These are phyloP conservation scores for Papilio helenus DNA, from an alignment of 1,140 invertebrate genomes.

Conservation along the genomic window DNA sequence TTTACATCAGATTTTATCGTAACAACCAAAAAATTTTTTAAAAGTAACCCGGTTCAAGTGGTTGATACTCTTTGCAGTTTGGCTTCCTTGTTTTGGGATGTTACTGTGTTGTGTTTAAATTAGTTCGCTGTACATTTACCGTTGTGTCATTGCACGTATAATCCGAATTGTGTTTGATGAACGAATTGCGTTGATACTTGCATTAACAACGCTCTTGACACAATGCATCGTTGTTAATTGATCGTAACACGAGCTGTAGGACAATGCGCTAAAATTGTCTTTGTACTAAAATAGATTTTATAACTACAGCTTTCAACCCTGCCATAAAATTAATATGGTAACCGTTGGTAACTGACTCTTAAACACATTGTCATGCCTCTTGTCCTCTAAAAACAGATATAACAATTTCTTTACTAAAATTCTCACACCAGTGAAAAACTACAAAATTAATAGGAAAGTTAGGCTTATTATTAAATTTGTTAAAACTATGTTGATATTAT, in stretches of 20 bases:
- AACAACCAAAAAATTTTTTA: no score
- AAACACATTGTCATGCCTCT: neutral
- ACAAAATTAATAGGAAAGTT: neutral
- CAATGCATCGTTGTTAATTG: slow-evolving; percentile 23
- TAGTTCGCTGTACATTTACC: neutral
- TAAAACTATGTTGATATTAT: neutral
- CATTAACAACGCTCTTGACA: slow-evolving; percentile 23
- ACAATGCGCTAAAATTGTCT: slow-evolving; percentile 17
- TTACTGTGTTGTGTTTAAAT: no score
- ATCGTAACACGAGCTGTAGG: neutral
- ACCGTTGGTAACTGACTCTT: neutral
- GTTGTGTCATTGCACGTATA: neutral
- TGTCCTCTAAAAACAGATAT: neutral
- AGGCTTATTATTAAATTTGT: neutral
- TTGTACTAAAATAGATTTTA: slow-evolving; percentile 16
- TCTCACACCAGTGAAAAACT: neutral
- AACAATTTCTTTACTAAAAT: neutral
- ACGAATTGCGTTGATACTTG: neutral
- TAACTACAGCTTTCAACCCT: neutral
- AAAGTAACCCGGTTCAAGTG: no score
- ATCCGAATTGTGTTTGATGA: neutral
- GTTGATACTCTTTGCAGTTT: neutral
- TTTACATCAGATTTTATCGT: no score
- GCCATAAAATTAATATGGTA: neutral
- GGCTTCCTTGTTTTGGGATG: neutral